Evolutionary conservation across 2,113 vertebrate genomes (phyloP).

Genomic region (Origma solitaria): DNA sequence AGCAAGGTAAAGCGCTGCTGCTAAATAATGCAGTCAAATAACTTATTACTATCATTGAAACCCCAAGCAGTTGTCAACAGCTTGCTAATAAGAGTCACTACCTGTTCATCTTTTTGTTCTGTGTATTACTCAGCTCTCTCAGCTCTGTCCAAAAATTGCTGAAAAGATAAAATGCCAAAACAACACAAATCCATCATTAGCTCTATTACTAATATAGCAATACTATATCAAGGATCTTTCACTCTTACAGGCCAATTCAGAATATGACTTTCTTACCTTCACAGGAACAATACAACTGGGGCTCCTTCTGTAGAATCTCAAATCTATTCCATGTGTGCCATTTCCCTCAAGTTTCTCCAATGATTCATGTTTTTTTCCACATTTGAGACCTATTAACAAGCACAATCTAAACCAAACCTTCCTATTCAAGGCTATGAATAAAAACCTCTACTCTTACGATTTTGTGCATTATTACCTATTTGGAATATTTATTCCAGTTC

Average conservation of each 20-base stretch:
- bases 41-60: neutral
- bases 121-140: neutral
- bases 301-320: neutral
- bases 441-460: neutral
- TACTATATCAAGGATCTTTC: neutral
- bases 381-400: neutral
- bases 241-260: neutral
- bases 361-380: neutral
- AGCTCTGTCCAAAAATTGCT: neutral
- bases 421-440: neutral
- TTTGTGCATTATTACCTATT: neutral
- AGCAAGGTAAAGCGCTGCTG: neutral
- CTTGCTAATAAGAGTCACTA: neutral
- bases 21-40: neutral
- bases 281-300: neutral
- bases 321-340: no score
- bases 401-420: neutral
- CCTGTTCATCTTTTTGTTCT: neutral
- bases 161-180: neutral
- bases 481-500: neutral
- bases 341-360: neutral
- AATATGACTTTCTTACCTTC: neutral
- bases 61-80: neutral
- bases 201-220: neutral
- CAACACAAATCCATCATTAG: neutral